A percentile compares a stretch with the other conserved stretches of the same genome.
These are phyloP conservation scores for Mesocentrotus franciscanus DNA, from an alignment of 53 echinoderm and acorn worm genomes.

Conservation along the genomic window DNA sequence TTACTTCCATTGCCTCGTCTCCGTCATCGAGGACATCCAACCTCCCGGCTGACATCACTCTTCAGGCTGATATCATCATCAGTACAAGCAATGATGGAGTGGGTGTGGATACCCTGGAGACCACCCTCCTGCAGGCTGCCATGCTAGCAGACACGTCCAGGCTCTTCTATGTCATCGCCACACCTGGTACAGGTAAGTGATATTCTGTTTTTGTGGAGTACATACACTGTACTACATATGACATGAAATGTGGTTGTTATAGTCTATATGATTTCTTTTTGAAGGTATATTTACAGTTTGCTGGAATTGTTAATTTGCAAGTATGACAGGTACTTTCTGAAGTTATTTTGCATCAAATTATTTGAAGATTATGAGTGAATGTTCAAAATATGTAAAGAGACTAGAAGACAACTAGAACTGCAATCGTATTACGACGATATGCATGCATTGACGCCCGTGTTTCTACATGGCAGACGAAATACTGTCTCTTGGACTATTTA, in stretches of 20 bases:
- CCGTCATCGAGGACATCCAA: background rate
- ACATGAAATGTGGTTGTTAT: background rate
- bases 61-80: constrained; percentile 50
- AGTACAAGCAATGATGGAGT: constrained; percentile 32
- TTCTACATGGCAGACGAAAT: too few species aligned
- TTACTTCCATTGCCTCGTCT: background rate
- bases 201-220: background rate
- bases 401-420: too few species aligned
- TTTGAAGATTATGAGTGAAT: too few species aligned
- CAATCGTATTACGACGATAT: too few species aligned
- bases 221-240: too few species aligned
- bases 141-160: background rate
- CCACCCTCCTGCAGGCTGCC: background rate
- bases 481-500: too few species aligned
- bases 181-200: constrained; percentile 16
- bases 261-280: background rate
- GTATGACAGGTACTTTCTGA: too few species aligned
- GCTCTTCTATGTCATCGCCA: constrained; percentile 35
- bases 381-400: too few species aligned
- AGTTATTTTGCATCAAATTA: too few species aligned
- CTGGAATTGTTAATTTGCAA: too few species aligned
- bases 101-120: background rate
- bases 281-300: background rate
- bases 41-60: background rate
- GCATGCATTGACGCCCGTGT: too few species aligned